These are phyloP conservation scores for Falco columbarius DNA, from an alignment of 2,797 vertebrate genomes.

Conservation along the genomic window DNA sequence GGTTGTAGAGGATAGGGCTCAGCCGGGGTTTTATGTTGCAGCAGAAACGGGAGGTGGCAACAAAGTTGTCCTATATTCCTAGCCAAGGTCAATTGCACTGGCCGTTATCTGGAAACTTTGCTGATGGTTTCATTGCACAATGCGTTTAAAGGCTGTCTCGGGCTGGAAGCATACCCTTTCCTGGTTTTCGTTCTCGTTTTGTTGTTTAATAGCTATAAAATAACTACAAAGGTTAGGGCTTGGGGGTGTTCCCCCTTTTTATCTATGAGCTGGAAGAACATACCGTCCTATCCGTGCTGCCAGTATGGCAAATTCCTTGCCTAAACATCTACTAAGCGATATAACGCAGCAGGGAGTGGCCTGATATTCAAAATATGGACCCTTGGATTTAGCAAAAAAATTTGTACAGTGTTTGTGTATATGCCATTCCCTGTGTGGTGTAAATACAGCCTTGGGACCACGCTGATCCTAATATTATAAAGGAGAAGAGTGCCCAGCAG, in stretches of 20 bases:
- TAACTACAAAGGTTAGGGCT: neutral
- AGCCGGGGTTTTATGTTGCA: neutral
- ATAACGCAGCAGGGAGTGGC: neutral
- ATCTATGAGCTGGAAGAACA: neutral
- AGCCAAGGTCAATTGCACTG: slow-evolving; percentile 42
- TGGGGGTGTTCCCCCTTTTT: accelerated
- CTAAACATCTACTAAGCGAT: neutral
- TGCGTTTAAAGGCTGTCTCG: accelerated
- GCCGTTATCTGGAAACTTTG: neutral
- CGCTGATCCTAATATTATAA: neutral
- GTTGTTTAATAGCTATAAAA: neutral
- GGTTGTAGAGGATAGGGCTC: neutral
- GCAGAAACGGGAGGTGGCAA: neutral
- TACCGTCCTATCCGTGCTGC: neutral
- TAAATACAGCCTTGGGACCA: neutral
- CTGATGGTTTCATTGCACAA: slow-evolving; percentile 5
- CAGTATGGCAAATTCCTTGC: too few species aligned
- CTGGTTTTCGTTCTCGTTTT: neutral
- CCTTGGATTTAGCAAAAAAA: neutral
- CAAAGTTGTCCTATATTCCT: neutral
- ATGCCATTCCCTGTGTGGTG: accelerated
- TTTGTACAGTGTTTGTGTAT: accelerated
- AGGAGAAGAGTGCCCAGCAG: neutral
- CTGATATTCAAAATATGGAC: neutral
- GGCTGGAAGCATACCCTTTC: neutral